Base-by-base conservation (phyloP, 2,888 invertebrate genomes). In the Escarpia spicata region DNA sequence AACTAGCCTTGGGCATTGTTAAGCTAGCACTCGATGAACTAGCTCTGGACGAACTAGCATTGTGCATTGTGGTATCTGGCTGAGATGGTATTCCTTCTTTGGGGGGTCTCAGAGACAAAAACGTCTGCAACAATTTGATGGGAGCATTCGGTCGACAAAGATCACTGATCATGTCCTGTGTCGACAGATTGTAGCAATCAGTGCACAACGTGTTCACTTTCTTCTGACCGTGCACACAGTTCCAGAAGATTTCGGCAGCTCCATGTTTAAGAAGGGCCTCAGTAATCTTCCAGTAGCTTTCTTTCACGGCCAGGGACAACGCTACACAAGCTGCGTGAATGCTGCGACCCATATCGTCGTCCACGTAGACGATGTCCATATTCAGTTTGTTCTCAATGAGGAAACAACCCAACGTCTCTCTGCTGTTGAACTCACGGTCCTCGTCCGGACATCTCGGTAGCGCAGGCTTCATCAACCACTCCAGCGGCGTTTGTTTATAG, bases 131-230 rank as follows among this genome's bases (percentile, higher is more conserved):
- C 75, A 75, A 26, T 19, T 75, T 75, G 26, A 75, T 75, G 26
- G 75, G 75, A 75, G 26, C 75, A 75, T 75, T 75, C 75, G 75
- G 75, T 75, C 75, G 75, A 75, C 75, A 75, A 15, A 75, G 75
- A 75, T 26, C 75, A 2, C 75, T 75, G 75, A 75, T 75, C n/a
- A 75, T 75, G 75, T 3, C 75, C 75, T 75, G 75, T n/a, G 26
- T 26, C 26, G 75, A 75, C 75, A 75, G 75, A 26, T 75, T 75
- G 75, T 26, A 26, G 26, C 75, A 75, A 3, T 19, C 75, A 75
- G 75, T 75, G 75, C 75, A 75, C 75, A 75, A 75, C 75, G 75
- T 75, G 19, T 15, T n/a, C 75, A 6, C 26, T 75, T 75, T 19
- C 3, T 75, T 75, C 26, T n/a, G 19, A 26, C 75, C 75, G 26